Percentiles rank a stretch among this genome's conserved stretches.
phyloP scores from a whole-genome alignment of 2,113 vertebrate species.

The Felis chaus region DNA sequence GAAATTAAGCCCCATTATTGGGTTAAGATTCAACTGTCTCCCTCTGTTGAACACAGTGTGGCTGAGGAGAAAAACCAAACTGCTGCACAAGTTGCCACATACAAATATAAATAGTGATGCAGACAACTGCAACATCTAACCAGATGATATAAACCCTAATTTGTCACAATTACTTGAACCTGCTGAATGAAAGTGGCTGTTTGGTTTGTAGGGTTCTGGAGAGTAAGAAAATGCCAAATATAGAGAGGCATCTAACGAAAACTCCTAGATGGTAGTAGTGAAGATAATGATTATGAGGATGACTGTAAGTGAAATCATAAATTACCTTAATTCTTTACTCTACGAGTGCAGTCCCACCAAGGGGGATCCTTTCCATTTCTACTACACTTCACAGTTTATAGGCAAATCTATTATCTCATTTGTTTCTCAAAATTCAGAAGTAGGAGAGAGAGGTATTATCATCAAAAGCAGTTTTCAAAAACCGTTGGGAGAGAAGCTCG shows the following conservation, averaged over 20 bases:
- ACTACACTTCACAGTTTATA: not conserved
- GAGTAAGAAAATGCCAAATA: not conserved
- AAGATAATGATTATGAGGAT: not conserved
- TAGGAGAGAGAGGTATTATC: not conserved
- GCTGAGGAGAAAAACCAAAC: not conserved
- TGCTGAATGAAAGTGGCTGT: not conserved
- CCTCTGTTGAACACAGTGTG: not conserved
- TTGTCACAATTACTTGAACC: not conserved
- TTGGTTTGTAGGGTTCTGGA: not conserved
- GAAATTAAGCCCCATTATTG: not conserved
- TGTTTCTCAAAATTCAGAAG: constrained; percentile 45
- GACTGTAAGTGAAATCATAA: not conserved
- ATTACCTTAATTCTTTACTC: not conserved
- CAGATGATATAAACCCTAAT: not conserved
- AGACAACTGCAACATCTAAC: not conserved
- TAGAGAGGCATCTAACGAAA: not conserved
- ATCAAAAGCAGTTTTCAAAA: not conserved
- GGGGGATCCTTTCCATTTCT: not conserved
- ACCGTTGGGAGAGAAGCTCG: not conserved
- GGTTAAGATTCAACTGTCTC: not conserved
- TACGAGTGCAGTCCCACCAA: not conserved
- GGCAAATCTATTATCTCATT: not conserved
- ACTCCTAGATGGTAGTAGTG: not conserved
- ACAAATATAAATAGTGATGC: not conserved
- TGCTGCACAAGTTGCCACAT: not conserved